These are phyloP conservation scores for Trichopria drosophilae DNA, from an alignment of 2,888 invertebrate genomes.

Conservation along the genomic window DNA sequence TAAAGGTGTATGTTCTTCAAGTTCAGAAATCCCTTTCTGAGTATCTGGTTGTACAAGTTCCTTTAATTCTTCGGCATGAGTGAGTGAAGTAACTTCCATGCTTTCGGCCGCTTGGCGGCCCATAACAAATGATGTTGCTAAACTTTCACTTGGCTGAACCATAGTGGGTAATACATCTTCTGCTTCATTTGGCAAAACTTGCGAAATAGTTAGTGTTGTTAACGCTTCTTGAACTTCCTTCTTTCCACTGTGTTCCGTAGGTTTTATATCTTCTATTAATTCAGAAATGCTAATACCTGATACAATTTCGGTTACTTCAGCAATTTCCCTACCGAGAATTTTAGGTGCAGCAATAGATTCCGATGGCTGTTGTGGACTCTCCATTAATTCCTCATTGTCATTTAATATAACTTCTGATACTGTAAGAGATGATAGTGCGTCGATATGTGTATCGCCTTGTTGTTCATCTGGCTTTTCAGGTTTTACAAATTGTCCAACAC, in stretches of 20 bases:
- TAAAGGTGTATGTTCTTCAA: constrained; percentile 43
- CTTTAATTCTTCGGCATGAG: constrained; percentile 39
- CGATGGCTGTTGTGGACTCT: constrained; percentile 27
- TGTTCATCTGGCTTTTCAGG: constrained; percentile 38
- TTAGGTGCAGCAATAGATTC: constrained; percentile 38
- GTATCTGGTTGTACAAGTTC: constrained; percentile 41
- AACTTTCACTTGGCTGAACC: constrained; percentile 43
- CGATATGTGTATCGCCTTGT: constrained; percentile 41
- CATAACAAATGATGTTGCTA: constrained; percentile 48
- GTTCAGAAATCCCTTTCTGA: constrained; percentile 41
- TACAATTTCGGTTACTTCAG: constrained; percentile 37
- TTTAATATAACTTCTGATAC: constrained; percentile 39
- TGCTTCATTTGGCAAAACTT: constrained; percentile 37
- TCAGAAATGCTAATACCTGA: constrained; percentile 43
- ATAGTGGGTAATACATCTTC: constrained; percentile 37
- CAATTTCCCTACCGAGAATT: constrained; percentile 47
- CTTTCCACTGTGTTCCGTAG: constrained; percentile 41
- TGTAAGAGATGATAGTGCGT: constrained; percentile 34
- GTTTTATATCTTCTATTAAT: constrained; percentile 35
- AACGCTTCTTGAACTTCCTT: constrained; percentile 13
- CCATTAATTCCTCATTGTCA: constrained; percentile 40
- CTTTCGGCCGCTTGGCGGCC: constrained; percentile 53
- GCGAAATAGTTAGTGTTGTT: constrained; percentile 30
- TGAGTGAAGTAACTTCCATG: constrained; percentile 46
- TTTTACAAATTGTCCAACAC: constrained; percentile 41